phyloP scores from a whole-genome alignment of 2,797 vertebrate species.

The Iguana delicatissima region DNA sequence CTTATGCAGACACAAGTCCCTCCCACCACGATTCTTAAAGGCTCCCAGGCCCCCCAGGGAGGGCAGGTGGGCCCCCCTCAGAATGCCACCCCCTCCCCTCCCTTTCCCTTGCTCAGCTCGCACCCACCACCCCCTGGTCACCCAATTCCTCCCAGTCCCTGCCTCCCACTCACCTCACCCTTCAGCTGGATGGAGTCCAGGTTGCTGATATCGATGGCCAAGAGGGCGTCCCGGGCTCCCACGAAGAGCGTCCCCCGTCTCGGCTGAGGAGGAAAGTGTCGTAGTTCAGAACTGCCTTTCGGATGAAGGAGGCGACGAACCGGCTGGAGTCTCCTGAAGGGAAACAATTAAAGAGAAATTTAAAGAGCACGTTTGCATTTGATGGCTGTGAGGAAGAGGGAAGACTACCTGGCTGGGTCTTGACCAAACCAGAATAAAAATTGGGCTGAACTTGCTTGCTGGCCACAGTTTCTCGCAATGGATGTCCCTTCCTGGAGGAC shows the following conservation, averaged over 20 bases:
- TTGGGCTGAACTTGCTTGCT: neutral
- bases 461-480: neutral
- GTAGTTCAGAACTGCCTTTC: conserved; percentile 82
- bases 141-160: no score
- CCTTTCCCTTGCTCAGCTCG: neutral
- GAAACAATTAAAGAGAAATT: neutral
- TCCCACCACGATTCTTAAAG: no score
- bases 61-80: no score
- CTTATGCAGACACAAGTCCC: no score
- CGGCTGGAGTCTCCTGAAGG: conserved; percentile 84
- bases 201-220: conserved; percentile 82
- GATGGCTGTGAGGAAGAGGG: neutral
- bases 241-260: conserved; percentile 85
- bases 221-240: conserved; percentile 85
- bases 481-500: no score
- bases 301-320: conserved; percentile 79
- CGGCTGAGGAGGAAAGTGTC: conserved; percentile 87
- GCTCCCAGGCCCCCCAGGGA: no score
- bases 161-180: conserved; percentile 81
- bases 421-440: neutral
- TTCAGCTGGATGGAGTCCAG: conserved; percentile 75
- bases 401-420: no score
- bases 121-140: neutral
- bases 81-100: no score
- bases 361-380: no score